These are phyloP conservation scores for Nasalis larvatus DNA, from an alignment of 2,113 vertebrate genomes.

Conservation along the genomic window DNA sequence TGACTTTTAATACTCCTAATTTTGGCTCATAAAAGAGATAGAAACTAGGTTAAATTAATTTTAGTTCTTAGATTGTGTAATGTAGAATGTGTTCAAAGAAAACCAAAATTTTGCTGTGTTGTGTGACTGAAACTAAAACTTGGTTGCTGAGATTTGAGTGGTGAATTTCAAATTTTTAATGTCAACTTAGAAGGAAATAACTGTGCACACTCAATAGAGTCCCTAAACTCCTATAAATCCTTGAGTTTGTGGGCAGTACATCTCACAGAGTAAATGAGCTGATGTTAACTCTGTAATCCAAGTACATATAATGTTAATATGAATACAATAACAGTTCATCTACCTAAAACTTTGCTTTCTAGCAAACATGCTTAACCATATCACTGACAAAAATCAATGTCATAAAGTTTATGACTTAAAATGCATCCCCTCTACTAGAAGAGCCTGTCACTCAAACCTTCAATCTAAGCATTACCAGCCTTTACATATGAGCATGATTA, in stretches of 20 bases:
- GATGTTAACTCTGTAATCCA: background rate
- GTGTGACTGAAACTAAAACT: slow-evolving; percentile 26
- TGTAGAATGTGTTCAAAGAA: background rate
- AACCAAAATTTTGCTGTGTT: background rate
- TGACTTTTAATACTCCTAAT: background rate
- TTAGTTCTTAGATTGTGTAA: background rate
- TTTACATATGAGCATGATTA: background rate
- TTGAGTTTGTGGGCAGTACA: background rate
- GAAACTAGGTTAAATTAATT: background rate
- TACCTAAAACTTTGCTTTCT: background rate
- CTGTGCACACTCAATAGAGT: background rate
- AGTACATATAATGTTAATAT: background rate
- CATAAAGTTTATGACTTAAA: background rate
- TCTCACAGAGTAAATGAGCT: background rate
- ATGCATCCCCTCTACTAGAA: background rate
- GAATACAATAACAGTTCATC: background rate
- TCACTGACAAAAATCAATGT: background rate
- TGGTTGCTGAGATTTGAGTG: background rate
- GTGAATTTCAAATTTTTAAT: slow-evolving; percentile 23
- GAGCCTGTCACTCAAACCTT: background rate
- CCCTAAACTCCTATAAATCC: background rate
- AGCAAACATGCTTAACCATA: background rate
- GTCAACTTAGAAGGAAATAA: background rate
- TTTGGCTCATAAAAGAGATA: background rate
- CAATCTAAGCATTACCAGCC: background rate